Evolutionary conservation across 92 coral and sea anemone genomes (phyloP), one percentile per base, ranked within the genome.

Genomic region (Heliopora coerulea): DNA sequence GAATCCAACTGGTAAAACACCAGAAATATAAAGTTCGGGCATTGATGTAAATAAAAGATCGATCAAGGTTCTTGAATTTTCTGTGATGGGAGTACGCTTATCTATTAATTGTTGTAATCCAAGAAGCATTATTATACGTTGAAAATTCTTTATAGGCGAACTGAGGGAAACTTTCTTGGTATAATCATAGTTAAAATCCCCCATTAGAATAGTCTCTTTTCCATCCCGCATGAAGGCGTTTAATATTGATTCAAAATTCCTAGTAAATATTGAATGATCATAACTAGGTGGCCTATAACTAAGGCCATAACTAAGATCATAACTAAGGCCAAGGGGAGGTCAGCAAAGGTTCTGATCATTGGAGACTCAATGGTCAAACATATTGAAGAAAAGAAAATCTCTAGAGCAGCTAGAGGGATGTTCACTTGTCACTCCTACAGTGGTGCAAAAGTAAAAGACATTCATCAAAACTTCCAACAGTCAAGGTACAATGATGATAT

Each of bases 151-250:
- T 12, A 48, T 64, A 30, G 72, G 31, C 24, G 72, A 46, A 64
- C 48, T 64, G 5, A 37, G 42, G 6, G 12, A 37, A 37, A 4
- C 5, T 27, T 30, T 46, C 34, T 23, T 37, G 34, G 25, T 34
- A 50, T 29, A 64, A 64, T 64, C 50, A 64, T 37, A 64, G 48
- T 64, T 34, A 34, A 61, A 61, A 29, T 61, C 68, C 24, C 68
- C 68, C 41, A 61, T 14, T 42, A 61, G 19, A 61, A 61, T 50
- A 24, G 52, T 64, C 34, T 64, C 72, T 24, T 42, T 64, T n/a
- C 72, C 72, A 37, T 64, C 72, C 25, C 48, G 27, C 34, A 34
- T 4, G 31, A 64, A 29, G 21, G 50, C 15, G 48, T 64, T 32
- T 32, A 64, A 50, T n/a, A 64, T 29, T 50, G 41, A 23, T 64